Percentiles rank a stretch among this genome's conserved stretches.
phyloP scores from a whole-genome alignment of 1,140 invertebrate genomes.

The Drosophila auraria region DNA sequence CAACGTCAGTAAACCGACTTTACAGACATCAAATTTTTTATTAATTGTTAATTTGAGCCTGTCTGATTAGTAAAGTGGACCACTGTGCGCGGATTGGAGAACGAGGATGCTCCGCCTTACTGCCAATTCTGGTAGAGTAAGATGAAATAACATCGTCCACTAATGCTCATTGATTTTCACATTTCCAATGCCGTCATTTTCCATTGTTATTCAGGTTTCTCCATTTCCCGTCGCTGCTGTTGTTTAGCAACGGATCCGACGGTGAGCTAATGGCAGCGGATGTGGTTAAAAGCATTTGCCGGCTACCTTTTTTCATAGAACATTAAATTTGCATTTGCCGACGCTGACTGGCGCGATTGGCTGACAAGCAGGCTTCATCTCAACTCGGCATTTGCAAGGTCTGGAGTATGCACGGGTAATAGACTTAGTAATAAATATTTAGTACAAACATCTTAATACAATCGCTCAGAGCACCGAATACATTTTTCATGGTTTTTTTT shows the following conservation, averaged over 20 bases:
- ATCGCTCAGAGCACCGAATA: background rate
- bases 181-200: slow-evolving; percentile 72
- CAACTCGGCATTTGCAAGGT: slow-evolving; percentile 1
- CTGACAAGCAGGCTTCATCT: slow-evolving; percentile 33
- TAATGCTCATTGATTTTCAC: slow-evolving; percentile 81
- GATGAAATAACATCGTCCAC: slow-evolving; percentile 71
- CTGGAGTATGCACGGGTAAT: slow-evolving; percentile 20
- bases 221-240: slow-evolving; percentile 24
- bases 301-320: slow-evolving; percentile 79
- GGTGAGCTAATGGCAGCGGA: slow-evolving; percentile 74
- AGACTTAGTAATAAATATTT: slow-evolving; percentile 55
- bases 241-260: slow-evolving; percentile 40
- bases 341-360: slow-evolving; percentile 72
- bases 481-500: too few species aligned
- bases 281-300: slow-evolving; percentile 82
- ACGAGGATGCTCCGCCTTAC: background rate
- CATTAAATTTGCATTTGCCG: slow-evolving; percentile 81
- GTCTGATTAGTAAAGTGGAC: too few species aligned
- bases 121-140: slow-evolving; percentile 35
- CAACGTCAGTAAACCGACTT: too few species aligned
- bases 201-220: slow-evolving; percentile 57
- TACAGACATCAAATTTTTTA: too few species aligned
- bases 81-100: too few species aligned
- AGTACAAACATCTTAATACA: slow-evolving; percentile 10
- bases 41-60: too few species aligned